phyloP scores from a whole-genome alignment of 2,888 invertebrate genomes.

The Plusia festucae region DNA sequence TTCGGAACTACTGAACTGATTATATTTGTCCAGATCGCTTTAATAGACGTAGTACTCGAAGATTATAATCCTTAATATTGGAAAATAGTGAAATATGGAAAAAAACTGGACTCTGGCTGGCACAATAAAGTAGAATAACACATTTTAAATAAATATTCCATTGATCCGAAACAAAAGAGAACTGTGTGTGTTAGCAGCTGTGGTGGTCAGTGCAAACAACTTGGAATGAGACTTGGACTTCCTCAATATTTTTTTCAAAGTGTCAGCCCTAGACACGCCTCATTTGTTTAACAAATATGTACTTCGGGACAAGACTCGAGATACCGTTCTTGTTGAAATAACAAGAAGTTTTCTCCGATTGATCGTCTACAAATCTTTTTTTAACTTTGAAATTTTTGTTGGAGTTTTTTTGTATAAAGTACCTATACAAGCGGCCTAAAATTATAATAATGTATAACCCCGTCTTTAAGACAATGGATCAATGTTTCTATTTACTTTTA shows the following conservation, averaged over 20 bases:
- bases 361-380: conserved; percentile 38
- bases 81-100: too few species aligned
- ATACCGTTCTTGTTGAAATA: conserved; percentile 50
- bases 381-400: conserved; percentile 8
- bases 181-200: too few species aligned
- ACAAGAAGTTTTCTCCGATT: conserved; percentile 52
- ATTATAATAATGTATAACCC: background rate
- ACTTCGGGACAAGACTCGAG: conserved; percentile 49
- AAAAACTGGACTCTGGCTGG: too few species aligned
- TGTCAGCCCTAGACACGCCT: conserved; percentile 48
- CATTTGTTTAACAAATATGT: conserved; percentile 62
- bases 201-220: too few species aligned
- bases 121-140: too few species aligned
- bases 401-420: conserved; percentile 20
- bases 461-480: background rate
- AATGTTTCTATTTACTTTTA: background rate
- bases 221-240: conserved; percentile 10
- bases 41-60: too few species aligned
- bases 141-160: too few species aligned
- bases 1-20: too few species aligned
- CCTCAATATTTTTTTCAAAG: too few species aligned
- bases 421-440: conserved; percentile 15
- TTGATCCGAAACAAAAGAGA: too few species aligned
- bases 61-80: too few species aligned
- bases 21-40: too few species aligned